A percentile compares a stretch with the other conserved stretches of the same genome.
These are phyloP conservation scores for Petaurus breviceps DNA, from an alignment of 2,113 vertebrate species.

Conservation along the genomic window DNA sequence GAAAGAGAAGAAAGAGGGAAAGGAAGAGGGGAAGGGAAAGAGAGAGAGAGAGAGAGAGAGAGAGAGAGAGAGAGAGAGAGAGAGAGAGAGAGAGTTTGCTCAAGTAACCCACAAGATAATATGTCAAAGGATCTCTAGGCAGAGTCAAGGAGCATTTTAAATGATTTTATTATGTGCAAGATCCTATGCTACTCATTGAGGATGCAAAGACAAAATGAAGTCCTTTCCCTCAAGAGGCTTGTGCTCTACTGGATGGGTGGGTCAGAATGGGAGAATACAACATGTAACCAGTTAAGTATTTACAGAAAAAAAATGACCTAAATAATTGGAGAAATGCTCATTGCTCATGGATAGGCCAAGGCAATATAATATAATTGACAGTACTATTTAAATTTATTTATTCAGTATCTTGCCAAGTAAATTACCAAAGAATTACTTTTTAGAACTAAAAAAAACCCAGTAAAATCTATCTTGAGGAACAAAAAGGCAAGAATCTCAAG, in stretches of 20 bases:
- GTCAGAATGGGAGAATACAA: background rate
- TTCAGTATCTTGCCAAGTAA: background rate
- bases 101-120: background rate
- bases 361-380: background rate
- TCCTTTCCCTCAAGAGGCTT: background rate
- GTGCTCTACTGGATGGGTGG: background rate
- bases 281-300: background rate
- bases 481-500: background rate
- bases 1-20: too few relatives aligned
- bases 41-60: too few relatives aligned
- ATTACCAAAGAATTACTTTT: background rate
- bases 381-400: background rate
- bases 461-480: background rate
- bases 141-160: background rate
- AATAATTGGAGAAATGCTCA: background rate
- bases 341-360: background rate
- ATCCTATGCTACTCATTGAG: background rate
- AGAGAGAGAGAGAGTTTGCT: too few relatives aligned
- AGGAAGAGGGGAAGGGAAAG: too few relatives aligned
- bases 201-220: background rate
- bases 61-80: too few relatives aligned
- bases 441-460: background rate
- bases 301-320: background rate
- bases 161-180: background rate
- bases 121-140: background rate